Conservation (phyloP, 1,140 invertebrate species). For the Pissodes strobi region DNA sequence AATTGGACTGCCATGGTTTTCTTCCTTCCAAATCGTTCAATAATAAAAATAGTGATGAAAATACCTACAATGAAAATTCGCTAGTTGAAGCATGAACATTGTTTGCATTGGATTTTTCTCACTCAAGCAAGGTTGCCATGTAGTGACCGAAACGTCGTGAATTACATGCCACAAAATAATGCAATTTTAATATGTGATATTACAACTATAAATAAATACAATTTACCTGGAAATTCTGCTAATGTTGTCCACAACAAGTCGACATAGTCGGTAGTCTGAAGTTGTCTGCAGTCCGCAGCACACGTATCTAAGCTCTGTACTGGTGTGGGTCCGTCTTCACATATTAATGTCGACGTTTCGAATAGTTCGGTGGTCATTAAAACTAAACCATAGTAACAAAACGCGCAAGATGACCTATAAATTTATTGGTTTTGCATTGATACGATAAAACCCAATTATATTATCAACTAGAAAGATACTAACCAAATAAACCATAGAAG, state of each 20-base stretch:
- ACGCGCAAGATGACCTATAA: constrained; percentile 86
- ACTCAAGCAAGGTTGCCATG: too few relatives aligned
- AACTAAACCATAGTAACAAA: constrained; percentile 95
- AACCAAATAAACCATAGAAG: constrained; percentile 94
- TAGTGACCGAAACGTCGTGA: too few relatives aligned
- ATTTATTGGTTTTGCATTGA: not conserved
- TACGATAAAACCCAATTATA: too few relatives aligned
- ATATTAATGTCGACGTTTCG: constrained; percentile 65
- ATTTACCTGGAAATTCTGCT: constrained; percentile 88
- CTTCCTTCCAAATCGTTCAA: constrained; percentile 88
- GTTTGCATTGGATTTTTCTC: not conserved
- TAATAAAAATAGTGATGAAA: constrained; percentile 88
- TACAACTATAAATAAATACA: constrained; percentile 15
- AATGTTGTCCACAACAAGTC: constrained; percentile 93
- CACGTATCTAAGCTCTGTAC: constrained; percentile 60
- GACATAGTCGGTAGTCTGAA: constrained; percentile 87
- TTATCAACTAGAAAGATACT: constrained; percentile 18
- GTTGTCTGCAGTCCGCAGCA: constrained; percentile 72
- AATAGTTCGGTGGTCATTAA: constrained; percentile 94
- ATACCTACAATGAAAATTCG: constrained; percentile 69
- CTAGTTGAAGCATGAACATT: not conserved
- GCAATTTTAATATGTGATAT: too few relatives aligned
- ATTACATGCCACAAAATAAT: too few relatives aligned
- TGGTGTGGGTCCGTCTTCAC: constrained; percentile 50
- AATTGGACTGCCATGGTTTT: constrained; percentile 95